These are phyloP conservation scores for Baryphthengus martii DNA, from an alignment of 2,113 vertebrate genomes.

Conservation along the genomic window DNA sequence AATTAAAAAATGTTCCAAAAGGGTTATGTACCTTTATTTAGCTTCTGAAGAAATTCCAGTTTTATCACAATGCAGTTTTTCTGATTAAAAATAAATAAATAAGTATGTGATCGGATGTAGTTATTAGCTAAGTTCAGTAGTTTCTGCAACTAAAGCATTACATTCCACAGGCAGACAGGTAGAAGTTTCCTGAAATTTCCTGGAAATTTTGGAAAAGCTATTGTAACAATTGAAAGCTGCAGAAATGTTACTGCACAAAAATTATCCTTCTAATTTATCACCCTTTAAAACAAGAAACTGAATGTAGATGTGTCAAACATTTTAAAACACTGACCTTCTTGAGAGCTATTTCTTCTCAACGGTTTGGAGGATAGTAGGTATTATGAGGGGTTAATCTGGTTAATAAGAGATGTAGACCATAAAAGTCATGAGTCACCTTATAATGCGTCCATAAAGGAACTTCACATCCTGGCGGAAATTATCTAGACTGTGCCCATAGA, in stretches of 20 bases:
- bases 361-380: background rate
- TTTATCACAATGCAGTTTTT: background rate
- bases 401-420: background rate
- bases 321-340: background rate
- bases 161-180: background rate
- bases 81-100: background rate
- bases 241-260: background rate
- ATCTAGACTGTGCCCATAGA: background rate
- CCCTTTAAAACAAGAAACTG: background rate
- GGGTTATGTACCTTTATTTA: background rate
- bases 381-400: background rate
- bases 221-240: background rate
- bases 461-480: background rate
- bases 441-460: background rate
- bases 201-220: background rate
- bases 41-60: background rate
- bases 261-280: background rate
- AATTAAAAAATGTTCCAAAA: background rate
- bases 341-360: background rate
- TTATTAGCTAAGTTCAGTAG: background rate
- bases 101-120: background rate
- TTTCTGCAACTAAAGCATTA: background rate
- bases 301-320: background rate
- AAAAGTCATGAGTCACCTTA: background rate
- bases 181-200: background rate